Evolutionary conservation across 2,888 invertebrate species (phyloP).

Genomic region (Drosophila neonasuta): DNA sequence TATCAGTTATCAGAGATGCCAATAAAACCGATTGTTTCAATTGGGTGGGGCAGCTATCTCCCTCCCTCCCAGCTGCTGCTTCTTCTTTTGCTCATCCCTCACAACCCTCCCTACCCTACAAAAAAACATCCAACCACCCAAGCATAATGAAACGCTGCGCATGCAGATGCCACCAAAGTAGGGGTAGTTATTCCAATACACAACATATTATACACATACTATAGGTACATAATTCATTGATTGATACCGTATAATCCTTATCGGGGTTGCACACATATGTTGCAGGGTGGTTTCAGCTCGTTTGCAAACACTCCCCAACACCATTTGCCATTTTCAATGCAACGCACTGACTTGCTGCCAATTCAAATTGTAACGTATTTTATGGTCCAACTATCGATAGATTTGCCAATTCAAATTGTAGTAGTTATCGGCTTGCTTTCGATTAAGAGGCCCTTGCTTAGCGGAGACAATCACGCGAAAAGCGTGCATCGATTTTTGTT

Average conservation of each 20-base stretch:
- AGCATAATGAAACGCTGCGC: background rate
- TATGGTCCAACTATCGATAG: slow-evolving; percentile 4
- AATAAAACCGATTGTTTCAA: slow-evolving; percentile 50
- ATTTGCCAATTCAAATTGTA: no score
- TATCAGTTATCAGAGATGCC: slow-evolving; percentile 38
- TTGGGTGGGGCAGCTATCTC: slow-evolving; percentile 21
- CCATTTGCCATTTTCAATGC: slow-evolving; percentile 16
- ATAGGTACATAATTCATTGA: slow-evolving; percentile 62
- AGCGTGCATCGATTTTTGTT: no score
- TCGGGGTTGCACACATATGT: slow-evolving; percentile 39
- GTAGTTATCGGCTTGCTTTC: background rate
- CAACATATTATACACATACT: background rate
- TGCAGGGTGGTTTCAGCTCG: slow-evolving; percentile 40
- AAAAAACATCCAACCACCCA: background rate
- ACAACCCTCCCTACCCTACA: background rate
- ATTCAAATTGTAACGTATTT: background rate
- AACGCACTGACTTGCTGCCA: background rate
- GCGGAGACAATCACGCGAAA: background rate
- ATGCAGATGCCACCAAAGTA: slow-evolving; percentile 33
- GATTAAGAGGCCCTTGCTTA: background rate
- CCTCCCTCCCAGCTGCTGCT: background rate
- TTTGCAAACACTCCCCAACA: slow-evolving; percentile 12
- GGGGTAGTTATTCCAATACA: slow-evolving; percentile 46
- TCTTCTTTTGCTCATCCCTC: background rate
- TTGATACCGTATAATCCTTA: slow-evolving; percentile 51